A percentile compares a stretch with the other conserved stretches of the same genome.
phyloP scores from a whole-genome alignment of 1,140 invertebrate species.

The Thaumetopoea pityocampa region DNA sequence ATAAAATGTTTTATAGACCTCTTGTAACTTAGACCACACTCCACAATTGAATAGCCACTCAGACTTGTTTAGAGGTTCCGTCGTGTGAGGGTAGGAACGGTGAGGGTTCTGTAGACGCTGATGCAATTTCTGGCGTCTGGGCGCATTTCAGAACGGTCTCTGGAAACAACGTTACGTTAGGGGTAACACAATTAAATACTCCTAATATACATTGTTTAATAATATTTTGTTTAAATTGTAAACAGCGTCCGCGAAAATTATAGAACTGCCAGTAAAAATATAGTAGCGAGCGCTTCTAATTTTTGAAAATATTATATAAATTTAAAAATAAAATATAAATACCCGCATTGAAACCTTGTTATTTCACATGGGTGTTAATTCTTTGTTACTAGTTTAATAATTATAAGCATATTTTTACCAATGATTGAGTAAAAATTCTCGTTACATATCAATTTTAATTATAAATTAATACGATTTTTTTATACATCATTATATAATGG shows the following conservation, averaged over 20 bases:
- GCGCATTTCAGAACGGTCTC: constrained; percentile 14
- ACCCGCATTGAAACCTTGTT: too few relatives aligned
- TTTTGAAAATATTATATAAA: too few relatives aligned
- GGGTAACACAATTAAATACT: not conserved
- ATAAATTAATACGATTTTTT: too few relatives aligned
- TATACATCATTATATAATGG: too few relatives aligned
- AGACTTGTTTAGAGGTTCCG: constrained; percentile 40
- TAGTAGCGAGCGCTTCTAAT: too few relatives aligned
- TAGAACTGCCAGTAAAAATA: not conserved
- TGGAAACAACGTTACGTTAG: constrained; percentile 5
- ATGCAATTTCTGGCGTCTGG: constrained; percentile 32
- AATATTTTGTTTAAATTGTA: not conserved
- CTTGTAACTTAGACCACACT: constrained; percentile 18
- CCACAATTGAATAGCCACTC: constrained; percentile 30
- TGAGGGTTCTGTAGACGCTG: constrained; percentile 34
- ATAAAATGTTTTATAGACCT: not conserved
- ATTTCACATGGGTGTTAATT: too few relatives aligned
- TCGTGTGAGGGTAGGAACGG: constrained; percentile 38
- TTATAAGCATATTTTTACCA: too few relatives aligned
- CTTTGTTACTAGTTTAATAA: too few relatives aligned
- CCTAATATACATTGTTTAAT: constrained; percentile 15
- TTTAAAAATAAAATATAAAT: too few relatives aligned
- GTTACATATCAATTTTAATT: too few relatives aligned
- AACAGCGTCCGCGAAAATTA: not conserved
- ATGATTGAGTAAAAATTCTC: too few relatives aligned